Base-by-base conservation (phyloP, 2,113 vertebrate species). In the Progne subis region DNA sequence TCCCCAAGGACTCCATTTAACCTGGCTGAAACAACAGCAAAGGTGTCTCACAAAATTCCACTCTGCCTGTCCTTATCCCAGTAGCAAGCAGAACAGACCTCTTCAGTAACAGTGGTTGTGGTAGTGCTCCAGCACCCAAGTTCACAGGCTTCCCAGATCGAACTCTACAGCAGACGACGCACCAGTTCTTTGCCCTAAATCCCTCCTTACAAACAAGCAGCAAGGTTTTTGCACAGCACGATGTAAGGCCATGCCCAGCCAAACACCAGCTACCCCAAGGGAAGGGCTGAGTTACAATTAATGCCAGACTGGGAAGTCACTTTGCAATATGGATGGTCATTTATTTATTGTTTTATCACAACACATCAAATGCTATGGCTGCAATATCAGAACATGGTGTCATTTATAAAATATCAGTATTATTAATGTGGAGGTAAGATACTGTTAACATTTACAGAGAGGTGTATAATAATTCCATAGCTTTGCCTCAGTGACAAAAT, bases 281-380 rank as follows among this genome's bases (percentile, higher is more conserved):
- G 53, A 86, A 61, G 64, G 37, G 49, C 28, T 86, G 57, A 83
- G 12, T 44, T 78, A 29, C 74, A 87, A 90, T 69, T 65, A 71
- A 95, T 5, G 67, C 28, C 89, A 96, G 70, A 87, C 70, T 37
- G 77, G 44, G 78, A 77, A 92, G 28, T 37, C 82, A 60, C 53
- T 95, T 95, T 95, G 90, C 63, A 88, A 67, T 85, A 95, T 14
- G 59, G 87, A 89, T 83, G 76, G 78, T 90, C 25, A 85, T 95
- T 97, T 96, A 92, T 96, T 97, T 94, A 95, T 95, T 96, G 79
- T 64, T 97, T 93, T 85, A 84, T 89, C 87, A 87, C 18, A 86
- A 92, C 88, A 92, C 70, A 92, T 71, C 90, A 95, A 95, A 89
- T 55, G 74, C 56, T 96, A 95, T 13, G 70, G 74, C 63, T 95